Percentiles rank a stretch among this genome's conserved stretches.
phyloP scores from a whole-genome alignment of 2,888 invertebrate genomes.

The Galeruca laticollis region DNA sequence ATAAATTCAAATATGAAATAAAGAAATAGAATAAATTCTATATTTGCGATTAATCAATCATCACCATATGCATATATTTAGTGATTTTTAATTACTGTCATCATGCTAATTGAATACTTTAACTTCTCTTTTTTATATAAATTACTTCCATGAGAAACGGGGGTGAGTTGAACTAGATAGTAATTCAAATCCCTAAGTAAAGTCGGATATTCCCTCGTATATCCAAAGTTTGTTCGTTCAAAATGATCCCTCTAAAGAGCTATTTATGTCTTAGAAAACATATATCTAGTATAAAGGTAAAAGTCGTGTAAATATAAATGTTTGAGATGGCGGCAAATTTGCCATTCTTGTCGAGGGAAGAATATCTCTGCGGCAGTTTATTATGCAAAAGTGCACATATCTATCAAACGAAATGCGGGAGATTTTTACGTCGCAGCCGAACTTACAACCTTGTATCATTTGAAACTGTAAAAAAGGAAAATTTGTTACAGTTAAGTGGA shows the following conservation, averaged over 20 bases:
- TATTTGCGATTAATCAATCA: too few relatives aligned
- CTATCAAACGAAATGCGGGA: conserved; percentile 43
- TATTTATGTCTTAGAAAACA: conserved; percentile 3
- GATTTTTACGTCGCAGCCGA: conserved; percentile 12
- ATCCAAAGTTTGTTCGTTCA: conserved; percentile 19
- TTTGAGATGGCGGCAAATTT: conserved; percentile 48
- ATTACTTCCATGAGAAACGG: too few relatives aligned
- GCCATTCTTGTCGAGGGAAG: conserved; percentile 49
- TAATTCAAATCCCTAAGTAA: too few relatives aligned
- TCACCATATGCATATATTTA: too few relatives aligned
- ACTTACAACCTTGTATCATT: too few relatives aligned
- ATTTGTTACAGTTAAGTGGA: not conserved
- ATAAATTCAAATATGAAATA: too few relatives aligned
- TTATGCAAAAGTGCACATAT: conserved; percentile 55
- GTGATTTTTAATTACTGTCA: too few relatives aligned
- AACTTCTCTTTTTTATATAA: too few relatives aligned
- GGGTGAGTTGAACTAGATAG: too few relatives aligned
- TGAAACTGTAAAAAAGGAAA: not conserved
- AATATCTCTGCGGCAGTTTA: conserved; percentile 47
- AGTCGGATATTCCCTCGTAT: conserved; percentile 62
- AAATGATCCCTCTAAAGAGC: not conserved
- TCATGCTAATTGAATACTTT: too few relatives aligned
- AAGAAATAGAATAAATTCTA: too few relatives aligned
- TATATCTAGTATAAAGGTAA: conserved; percentile 35
- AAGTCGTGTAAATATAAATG: conserved; percentile 47